Base-by-base conservation (phyloP, 2,797 vertebrate genomes). In the Gambusia yucatana region DNA sequence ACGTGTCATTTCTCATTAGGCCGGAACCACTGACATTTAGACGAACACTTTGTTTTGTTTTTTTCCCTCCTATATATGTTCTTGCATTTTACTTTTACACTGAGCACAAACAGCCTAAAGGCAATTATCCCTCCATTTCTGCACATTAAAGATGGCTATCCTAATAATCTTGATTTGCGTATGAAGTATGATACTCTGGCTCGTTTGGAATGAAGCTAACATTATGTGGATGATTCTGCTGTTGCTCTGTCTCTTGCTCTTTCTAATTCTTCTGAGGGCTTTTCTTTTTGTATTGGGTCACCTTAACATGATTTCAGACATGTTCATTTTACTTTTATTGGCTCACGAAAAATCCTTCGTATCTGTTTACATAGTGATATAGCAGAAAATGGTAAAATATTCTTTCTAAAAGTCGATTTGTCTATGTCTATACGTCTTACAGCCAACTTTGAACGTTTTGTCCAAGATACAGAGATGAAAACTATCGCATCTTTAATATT, bases 1-100 rank as follows among this genome's bases (percentile, higher is more conserved):
- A 94, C 86, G 89, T 94, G 93, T 94, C 93, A 90, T 92, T 93
- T 93, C 91, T 93, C 89, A 94, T 94, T 94, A 94, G 89, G 80
- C 76, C 73, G 78, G n/a, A 87, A 89, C 86, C 75, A 84, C 87
- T 80, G 87, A 92, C 85, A 90, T 84, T 87, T 77, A 92, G 91
- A 89, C 86, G 86, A 90, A 86, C 83, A 77, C 84, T 85, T 81
- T 48, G 48, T 84, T 82, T 89, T 73, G 77, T 0, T 33, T 74
- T 87, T 86, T 0, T 39, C 67, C 86, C 85, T 69, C 7, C 57
- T 39, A 1, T 61, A 86, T 77, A 70, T 82, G 74, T 84, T 78
- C 36, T 73, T 82, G 13, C 59, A 22, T 67, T 71, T 46, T 43
- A 69, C 61, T 80, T 72, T 88, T 84, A 85, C 39, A 84, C 80